Conservation (phyloP, 2,888 invertebrate genomes). For the Agriopis leucophaearia region DNA sequence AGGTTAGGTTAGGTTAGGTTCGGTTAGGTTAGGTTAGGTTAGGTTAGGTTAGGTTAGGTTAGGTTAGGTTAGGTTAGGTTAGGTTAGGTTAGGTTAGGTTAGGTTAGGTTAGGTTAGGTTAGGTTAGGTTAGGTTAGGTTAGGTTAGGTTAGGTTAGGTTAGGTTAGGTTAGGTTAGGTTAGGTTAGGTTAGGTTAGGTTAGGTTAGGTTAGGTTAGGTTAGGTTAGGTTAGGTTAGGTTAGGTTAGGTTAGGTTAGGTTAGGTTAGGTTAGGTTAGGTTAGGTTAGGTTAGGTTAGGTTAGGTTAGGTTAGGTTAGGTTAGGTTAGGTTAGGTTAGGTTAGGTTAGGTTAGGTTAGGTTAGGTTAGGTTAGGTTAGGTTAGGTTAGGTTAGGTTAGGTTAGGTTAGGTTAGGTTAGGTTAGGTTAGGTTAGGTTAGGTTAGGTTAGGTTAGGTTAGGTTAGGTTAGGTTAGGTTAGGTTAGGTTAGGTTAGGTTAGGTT, state of each 20-base stretch:
- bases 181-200: constrained; percentile 16
- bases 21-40: constrained; percentile 12
- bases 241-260: constrained; percentile 20
- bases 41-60: constrained; percentile 14
- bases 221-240: constrained; percentile 16
- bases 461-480: constrained; percentile 20
- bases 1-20: constrained; percentile 12
- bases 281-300: constrained; percentile 20
- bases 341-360: constrained; percentile 19
- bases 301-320: constrained; percentile 17
- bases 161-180: constrained; percentile 16
- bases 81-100: constrained; percentile 16
- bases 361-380: constrained; percentile 20
- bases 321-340: constrained; percentile 20
- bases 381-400: constrained; percentile 20
- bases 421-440: constrained; percentile 21
- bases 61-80: constrained; percentile 16
- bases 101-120: constrained; percentile 17
- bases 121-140: constrained; percentile 17
- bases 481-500: constrained; percentile 38
- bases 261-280: constrained; percentile 19
- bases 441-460: constrained; percentile 20
- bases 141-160: constrained; percentile 15
- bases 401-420: constrained; percentile 20
- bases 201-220: constrained; percentile 15